A percentile compares a stretch with the other conserved stretches of the same genome.
These are phyloP conservation scores for Poecilia wingei DNA, from an alignment of 2,797 vertebrate species.

Conservation along the genomic window DNA sequence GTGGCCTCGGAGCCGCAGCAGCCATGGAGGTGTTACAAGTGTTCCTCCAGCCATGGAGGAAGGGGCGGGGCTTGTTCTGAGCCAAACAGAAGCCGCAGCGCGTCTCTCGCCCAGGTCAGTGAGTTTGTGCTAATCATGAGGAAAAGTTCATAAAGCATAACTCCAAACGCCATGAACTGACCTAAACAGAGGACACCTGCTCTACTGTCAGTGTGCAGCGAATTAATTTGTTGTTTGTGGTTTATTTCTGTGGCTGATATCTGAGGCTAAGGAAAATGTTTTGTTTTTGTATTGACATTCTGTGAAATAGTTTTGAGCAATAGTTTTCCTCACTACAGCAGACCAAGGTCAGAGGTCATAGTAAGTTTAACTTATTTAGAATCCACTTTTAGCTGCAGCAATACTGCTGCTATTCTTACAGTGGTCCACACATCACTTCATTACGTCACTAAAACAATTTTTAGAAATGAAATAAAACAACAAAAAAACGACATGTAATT, in stretches of 20 bases:
- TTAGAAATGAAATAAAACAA: too few species aligned
- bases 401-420: too few species aligned
- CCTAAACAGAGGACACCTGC: background rate
- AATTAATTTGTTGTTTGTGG: background rate
- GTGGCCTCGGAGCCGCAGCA: constrained; percentile 73
- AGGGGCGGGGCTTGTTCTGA: constrained; percentile 74
- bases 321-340: background rate
- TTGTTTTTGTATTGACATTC: background rate
- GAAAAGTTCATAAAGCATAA: background rate
- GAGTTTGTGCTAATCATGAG: background rate
- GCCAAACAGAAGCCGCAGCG: constrained; percentile 73
- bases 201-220: background rate
- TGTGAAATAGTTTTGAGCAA: background rate
- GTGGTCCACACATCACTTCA: too few species aligned
- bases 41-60: constrained; percentile 86
- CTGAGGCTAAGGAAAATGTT: background rate
- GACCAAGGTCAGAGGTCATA: background rate
- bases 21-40: constrained; percentile 93
- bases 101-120: constrained; percentile 88
- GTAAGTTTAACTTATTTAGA: too few species aligned
- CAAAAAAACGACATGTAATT: too few species aligned
- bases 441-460: too few species aligned
- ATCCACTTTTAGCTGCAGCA: too few species aligned
- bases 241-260: background rate
- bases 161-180: background rate